Evolutionary conservation across 1,140 invertebrate genomes (phyloP), one percentile per base, ranked within the genome.

Genomic region (Stegodyphus mimosarum): DNA sequence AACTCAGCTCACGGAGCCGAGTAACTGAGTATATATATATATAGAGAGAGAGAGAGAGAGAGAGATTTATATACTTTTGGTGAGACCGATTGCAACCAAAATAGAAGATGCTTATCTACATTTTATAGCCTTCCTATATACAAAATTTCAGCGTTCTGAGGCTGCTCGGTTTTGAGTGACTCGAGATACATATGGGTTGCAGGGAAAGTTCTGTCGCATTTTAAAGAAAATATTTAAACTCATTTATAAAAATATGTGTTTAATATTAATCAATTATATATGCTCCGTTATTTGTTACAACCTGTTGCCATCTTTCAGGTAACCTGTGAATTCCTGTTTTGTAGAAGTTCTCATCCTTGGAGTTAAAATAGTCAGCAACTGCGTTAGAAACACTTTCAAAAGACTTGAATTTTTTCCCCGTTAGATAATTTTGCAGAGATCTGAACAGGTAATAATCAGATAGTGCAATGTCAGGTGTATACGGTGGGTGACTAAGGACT

Each of bases 391-490:
- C 73, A 76, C 73, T 76, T 76, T 76, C 73, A 76, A 76, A 76
- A 76, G 73, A 76, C 73, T 76, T 76, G 55, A 76, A 76, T 76
- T 67, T 78, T 78, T 78, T 78, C 5, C 73, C 72, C 48, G n/a
- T 67, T 72, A 86, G 55, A 70, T 69, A 69, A 60, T 86, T 86
- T 78, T 77, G 51, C 53, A 86, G 67, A 63, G 48, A 71, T 70
- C 75, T 53, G 74, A 86, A 86, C 52, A 86, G 66, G 63, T 86
- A 72, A 60, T 78, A 90, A 84, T 90, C 90, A 75, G 87, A 88
- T 49, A 90, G 89, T 33, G 90, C 88, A 66, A 90, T 85, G 84
- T 91, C 64, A 66, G 17, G 64, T 66, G 10, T 10, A 66, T 66
- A 17, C 64, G 64, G 64, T 66, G n/a, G 64, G 64, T 66, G 64